A percentile compares a stretch with the other conserved stretches of the same genome.
These are phyloP conservation scores for Caenorhabditis sp. DNA, from an alignment of 2,888 invertebrate genomes.

Conservation along the genomic window DNA sequence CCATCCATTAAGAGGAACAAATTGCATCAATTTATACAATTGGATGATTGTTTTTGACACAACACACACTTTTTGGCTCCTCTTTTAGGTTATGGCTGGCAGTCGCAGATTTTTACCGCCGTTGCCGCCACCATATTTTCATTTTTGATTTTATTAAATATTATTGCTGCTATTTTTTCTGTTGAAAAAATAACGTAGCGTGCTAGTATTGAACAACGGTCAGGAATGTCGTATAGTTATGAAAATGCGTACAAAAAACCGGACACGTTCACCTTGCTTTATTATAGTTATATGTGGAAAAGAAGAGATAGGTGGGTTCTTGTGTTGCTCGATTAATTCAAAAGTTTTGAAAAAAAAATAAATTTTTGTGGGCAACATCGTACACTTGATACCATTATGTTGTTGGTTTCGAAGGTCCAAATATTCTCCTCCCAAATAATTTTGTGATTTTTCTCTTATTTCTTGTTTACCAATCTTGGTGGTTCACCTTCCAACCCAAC, in stretches of 20 bases:
- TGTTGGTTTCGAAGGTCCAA: too few relatives aligned
- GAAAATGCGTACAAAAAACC: conserved; percentile 59
- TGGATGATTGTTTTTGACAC: conserved; percentile 54
- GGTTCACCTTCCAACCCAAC: too few relatives aligned
- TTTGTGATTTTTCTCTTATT: too few relatives aligned
- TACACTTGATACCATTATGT: too few relatives aligned
- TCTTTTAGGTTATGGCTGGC: neutral
- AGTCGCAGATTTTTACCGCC: neutral
- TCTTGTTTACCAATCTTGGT: too few relatives aligned
- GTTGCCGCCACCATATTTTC: neutral
- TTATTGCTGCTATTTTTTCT: neutral
- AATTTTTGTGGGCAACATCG: too few relatives aligned
- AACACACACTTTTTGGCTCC: conserved; percentile 5
- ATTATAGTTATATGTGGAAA: conserved; percentile 69
- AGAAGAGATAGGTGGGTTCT: conserved; percentile 63
- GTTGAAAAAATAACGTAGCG: neutral
- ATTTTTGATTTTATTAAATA: neutral
- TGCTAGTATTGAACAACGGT: neutral
- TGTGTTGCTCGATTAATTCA: neutral
- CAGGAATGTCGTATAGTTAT: conserved; percentile 26
- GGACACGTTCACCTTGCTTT: conserved; percentile 59
- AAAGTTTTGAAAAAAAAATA: too few relatives aligned
- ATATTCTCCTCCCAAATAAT: too few relatives aligned
- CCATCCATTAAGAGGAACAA: conserved; percentile 28
- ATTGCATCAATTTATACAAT: conserved; percentile 50